Evolutionary conservation across 2,888 invertebrate genomes (phyloP), one percentile per base, ranked within the genome.

Genomic region (Chorisops tibialis): DNA sequence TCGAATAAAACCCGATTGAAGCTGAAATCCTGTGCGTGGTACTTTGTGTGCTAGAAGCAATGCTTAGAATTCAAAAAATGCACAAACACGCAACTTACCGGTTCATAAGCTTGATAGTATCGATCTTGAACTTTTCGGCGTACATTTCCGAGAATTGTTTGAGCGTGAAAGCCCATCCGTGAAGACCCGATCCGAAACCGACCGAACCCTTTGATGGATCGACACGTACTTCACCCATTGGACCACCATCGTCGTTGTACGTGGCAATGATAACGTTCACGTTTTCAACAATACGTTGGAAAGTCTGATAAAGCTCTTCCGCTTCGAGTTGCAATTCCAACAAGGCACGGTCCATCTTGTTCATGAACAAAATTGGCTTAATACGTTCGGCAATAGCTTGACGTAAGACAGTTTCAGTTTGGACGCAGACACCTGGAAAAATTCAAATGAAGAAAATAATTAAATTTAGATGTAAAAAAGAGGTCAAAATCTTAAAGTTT

Each of bases 91-190:
- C 6, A 4, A 71, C 77, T 74, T 66, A 77, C 77, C 87, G 83
- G 83, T 92, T 96, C 98, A 99, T 99, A 73, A 99, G 87, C 79
- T 98, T 98, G 70, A 89, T 91, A 54, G 90, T 88, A 79, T 97
- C 95, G 69, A 97, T 94, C 82, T 96, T 96, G 86, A 99, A 99
- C 81, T 98, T 99, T 77, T 93, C 93, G 35, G 96, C 91, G 78
- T 99, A 99, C 91, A 99, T 95, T 81, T 98, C 97, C 50, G 98
- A 84, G 83, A 99, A 99, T 83, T 99, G 98, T 83, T 99, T 99
- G 69, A 99, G 86, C 67, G 99, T 99, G 81, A 99, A 99, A 54
- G 98, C 99, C 99, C 99, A 99, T 68, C 99, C 98, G 79, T 99
- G 99, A 67, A 99, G 91, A 73, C 99, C 99, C 22, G 98, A 97